Evolutionary conservation across 2,888 invertebrate species (phyloP), one percentile per base, ranked within the genome.

Genomic region (Brenthis hecate): DNA sequence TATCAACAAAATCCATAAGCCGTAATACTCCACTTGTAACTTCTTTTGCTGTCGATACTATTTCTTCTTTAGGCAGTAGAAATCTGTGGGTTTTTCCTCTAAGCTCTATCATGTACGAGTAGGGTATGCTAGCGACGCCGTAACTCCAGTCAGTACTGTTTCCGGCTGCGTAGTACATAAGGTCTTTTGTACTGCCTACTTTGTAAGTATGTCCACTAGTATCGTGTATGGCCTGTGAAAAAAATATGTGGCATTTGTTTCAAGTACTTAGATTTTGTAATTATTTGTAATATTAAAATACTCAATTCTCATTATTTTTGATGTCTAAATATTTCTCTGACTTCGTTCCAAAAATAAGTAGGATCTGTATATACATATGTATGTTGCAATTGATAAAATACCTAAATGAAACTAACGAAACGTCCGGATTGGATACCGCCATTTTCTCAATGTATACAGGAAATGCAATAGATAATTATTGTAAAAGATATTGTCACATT

Each of bases 121-220:
- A 92, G 0, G 86, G 88, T 32, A 92, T 87, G 58, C 84, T 84
- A 4, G 85, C 85, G 3, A 81, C 81, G 0, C 80, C 91, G 72
- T 92, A 92, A 60, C 88, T 88, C 92, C 92, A 92, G 68, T 92
- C 92, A 0, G 80, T 81, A 75, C 92, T 91, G 57, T 84, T 91
- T 0, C 92, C 92, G 0, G 87, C 72, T 1, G 92, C 85, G 73
- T 84, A 92, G 78, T 92, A 92, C 92, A 92, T 92, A 6, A 92
- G 81, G 70, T 92, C 92, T 54, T 89, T 92, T 0, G 92, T 91
- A 71, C 91, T 89, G 19, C 92, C 92, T 0, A 92, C 92, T 80
- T 87, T 90, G 81, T 91, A 92, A 0, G 84, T 91, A 69, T 82
- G 85, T 1, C 88, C 88, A 62, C 78, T 86, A n/a, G 79, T 76